Base-by-base conservation (phyloP, 2,888 invertebrate species). In the Hypolimnas misippus region DNA sequence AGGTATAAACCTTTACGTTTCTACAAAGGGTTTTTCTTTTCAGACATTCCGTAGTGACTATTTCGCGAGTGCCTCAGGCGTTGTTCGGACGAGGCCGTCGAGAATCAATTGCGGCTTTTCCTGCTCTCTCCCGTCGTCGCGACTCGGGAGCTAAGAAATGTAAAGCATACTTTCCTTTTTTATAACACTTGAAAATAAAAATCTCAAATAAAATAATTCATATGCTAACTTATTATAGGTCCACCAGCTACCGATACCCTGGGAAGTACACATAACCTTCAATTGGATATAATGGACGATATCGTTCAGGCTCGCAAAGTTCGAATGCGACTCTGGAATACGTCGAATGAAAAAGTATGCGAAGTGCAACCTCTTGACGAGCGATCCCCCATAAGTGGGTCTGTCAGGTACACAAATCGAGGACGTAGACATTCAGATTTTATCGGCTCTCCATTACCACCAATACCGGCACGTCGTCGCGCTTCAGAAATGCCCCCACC, bases 221-320 rank as follows among this genome's bases (percentile, higher is more conserved):
- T 29, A 57, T 46, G 8, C 51, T 29, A 31, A 31, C 21, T 25
- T 17, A 62, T 73, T 73, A 55, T 88, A 77, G 95, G 96, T 70
- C 95, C 96, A 54, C 95, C 96, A 52, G 94, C 96, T 44, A 95
- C 95, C 54, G 95, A 95, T 75, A 83, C 87, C 0, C 92, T 95
- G 44, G 96, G 96, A 58, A 96, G 96, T 83, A 95, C 95, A 44
- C 97, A 97, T 82, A 97, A 97, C 78, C 92, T 97, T 6, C 96
- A 96, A 79, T 87, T 97, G 73, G 97, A 97, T 78, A 97, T 97
- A 70, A 97, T 97, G 97, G 97, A 97, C 75, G 96, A 97, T 77
- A 97, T 97, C 66, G 95, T 97, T 12, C 95, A 95, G 76, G 96
- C 96, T 12, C 93, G 96, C 54, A 97, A 97, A 92, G 94, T 96